Evolutionary conservation across 2,797 vertebrate species (phyloP).

Genomic region (Champsocephalus esox): DNA sequence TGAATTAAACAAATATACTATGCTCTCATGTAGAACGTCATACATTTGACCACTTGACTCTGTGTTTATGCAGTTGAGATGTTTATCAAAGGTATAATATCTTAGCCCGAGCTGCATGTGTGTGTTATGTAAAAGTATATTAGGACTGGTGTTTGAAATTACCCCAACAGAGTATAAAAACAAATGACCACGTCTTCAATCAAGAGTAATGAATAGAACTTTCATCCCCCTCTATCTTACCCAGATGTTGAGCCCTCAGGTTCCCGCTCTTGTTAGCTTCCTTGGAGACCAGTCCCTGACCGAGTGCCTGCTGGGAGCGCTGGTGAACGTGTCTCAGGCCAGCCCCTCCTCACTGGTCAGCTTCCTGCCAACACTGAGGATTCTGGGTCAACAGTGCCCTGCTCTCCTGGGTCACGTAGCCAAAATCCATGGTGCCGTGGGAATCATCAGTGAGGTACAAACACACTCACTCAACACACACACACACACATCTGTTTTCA

Average conservation of each 20-base stretch:
- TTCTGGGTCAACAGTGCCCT: conserved; percentile 85
- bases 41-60: too few species aligned
- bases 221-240: conserved; percentile 1
- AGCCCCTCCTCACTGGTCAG: conserved; percentile 86
- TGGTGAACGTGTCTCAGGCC: conserved; percentile 88
- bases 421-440: conserved; percentile 93
- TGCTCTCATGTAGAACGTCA: too few species aligned
- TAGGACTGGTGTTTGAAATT: too few species aligned
- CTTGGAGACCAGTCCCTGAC: conserved; percentile 85
- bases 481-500: background rate
- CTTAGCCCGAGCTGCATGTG: too few species aligned
- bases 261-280: conserved; percentile 85
- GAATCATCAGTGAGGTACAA: conserved; percentile 90
- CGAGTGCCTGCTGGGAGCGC: conserved; percentile 86
- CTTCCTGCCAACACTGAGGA: conserved; percentile 87
- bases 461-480: conserved; percentile 6
- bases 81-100: too few species aligned
- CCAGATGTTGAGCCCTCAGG: conserved; percentile 89
- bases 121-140: too few species aligned
- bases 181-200: background rate
- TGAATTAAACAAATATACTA: too few species aligned
- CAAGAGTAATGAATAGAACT: background rate
- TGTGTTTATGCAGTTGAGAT: too few species aligned
- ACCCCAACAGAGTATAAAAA: too few species aligned
- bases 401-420: conserved; percentile 88